Percentiles rank a stretch among this genome's conserved stretches.
Evolutionary conservation across 2,797 vertebrate genomes (phyloP).

Genomic region (Prionace glauca): DNA sequence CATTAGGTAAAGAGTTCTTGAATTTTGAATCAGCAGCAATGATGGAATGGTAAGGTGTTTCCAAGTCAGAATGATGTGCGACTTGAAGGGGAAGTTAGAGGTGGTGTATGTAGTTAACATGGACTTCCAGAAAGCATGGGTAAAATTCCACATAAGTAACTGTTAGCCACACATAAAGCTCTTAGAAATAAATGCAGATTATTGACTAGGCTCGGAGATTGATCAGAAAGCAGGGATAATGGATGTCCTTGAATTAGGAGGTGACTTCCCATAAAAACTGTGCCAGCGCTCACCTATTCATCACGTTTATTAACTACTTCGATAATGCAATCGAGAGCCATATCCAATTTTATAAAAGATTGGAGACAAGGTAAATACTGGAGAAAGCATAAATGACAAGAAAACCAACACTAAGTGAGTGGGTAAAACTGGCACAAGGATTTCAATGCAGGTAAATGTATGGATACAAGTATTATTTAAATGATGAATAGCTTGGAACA

Average conservation of each 20-base stretch:
- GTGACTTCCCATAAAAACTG: neutral
- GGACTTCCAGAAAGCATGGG: neutral
- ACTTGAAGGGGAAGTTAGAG: neutral
- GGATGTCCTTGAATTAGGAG: neutral
- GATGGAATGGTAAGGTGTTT: neutral
- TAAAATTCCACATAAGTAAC: neutral
- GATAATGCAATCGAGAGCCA: neutral
- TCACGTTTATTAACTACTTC: neutral
- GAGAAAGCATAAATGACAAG: neutral
- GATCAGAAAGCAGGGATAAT: neutral
- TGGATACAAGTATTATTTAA: neutral
- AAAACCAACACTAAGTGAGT: neutral
- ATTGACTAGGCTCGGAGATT: neutral
- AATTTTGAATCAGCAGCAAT: neutral
- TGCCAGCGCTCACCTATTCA: neutral
- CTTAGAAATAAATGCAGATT: neutral
- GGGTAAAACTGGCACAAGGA: neutral
- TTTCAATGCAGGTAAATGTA: neutral
- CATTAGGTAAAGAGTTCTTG: neutral
- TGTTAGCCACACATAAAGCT: neutral
- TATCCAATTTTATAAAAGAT: neutral
- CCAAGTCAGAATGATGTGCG: neutral
- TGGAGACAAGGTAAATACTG: no score
- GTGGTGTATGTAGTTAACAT: neutral
- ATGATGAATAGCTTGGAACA: neutral